Percentiles rank a stretch among this genome's conserved stretches.
Conservation (phyloP, 2,113 vertebrate genomes). For the Siniperca knerii region DNA sequence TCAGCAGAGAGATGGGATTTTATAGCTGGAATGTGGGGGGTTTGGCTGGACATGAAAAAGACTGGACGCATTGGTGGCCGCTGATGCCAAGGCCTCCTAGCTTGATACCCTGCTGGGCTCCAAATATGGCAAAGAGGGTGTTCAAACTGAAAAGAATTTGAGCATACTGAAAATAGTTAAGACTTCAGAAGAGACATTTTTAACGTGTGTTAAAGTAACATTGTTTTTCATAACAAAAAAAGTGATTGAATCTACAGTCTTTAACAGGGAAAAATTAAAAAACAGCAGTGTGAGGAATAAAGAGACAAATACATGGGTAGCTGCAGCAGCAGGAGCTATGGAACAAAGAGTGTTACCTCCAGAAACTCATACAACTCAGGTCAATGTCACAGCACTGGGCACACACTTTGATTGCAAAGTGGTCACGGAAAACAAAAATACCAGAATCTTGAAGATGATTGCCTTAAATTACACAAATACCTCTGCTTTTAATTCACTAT, state of each 20-base stretch:
- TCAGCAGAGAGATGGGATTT: conserved; percentile 73
- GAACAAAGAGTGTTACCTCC: background rate
- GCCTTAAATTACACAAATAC: background rate
- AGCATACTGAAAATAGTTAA: background rate
- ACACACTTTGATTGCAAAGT: background rate
- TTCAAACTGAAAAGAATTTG: conserved; percentile 43
- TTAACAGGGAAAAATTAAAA: background rate
- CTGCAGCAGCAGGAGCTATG: background rate
- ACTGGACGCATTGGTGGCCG: conserved; percentile 66
- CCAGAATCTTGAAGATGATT: background rate
- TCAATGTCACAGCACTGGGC: background rate
- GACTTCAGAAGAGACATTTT: conserved; percentile 22
- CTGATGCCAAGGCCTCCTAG: conserved; percentile 67
- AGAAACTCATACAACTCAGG: background rate
- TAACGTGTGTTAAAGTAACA: background rate
- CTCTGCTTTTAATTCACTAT: conserved; percentile 1
- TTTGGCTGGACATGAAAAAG: conserved; percentile 78
- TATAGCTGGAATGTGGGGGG: conserved; percentile 66
- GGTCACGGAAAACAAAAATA: background rate
- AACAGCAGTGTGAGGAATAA: background rate
- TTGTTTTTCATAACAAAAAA: background rate
- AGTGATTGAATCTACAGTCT: background rate
- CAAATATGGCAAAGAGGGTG: conserved; percentile 66
- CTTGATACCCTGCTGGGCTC: conserved; percentile 56
- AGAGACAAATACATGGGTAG: background rate